Percentiles rank a stretch among this genome's conserved stretches.
Conservation (phyloP, 2,888 invertebrate genomes). For the Melieria omissa region DNA sequence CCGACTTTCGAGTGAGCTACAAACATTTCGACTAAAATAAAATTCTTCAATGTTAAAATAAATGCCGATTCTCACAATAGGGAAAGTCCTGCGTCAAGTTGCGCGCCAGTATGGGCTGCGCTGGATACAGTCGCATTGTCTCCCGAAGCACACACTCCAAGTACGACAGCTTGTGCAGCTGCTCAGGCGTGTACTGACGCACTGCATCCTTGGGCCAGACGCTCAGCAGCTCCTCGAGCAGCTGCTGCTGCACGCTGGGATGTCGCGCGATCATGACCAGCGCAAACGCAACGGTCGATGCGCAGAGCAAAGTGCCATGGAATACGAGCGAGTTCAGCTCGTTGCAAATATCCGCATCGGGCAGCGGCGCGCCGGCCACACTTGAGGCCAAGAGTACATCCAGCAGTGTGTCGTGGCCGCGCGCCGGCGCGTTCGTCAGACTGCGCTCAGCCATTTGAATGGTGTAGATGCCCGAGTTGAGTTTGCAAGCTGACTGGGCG, state of each 20-base stretch:
- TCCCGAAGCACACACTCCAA: slow-evolving; percentile 70
- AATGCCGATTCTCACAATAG: slow-evolving; percentile 46
- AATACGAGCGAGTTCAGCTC: slow-evolving; percentile 50
- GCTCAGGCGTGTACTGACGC: slow-evolving; percentile 4
- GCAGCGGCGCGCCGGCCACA: slow-evolving; percentile 18
- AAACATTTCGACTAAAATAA: background rate
- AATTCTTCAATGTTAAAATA: background rate
- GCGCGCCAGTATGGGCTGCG: slow-evolving; percentile 65
- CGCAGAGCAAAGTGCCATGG: slow-evolving; percentile 47
- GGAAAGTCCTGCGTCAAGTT: slow-evolving; percentile 47
- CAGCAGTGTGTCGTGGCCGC: slow-evolving; percentile 41
- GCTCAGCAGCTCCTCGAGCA: slow-evolving; percentile 12
- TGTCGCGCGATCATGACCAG: slow-evolving; percentile 50
- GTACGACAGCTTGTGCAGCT: slow-evolving; percentile 39
- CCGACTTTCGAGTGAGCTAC: slow-evolving; percentile 48
- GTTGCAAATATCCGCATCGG: slow-evolving; percentile 40
- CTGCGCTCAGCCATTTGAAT: slow-evolving; percentile 18
- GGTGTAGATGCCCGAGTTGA: slow-evolving; percentile 3
- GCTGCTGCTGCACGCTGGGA: slow-evolving; percentile 48
- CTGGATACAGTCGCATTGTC: slow-evolving; percentile 73
- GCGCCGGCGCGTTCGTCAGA: background rate
- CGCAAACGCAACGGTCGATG: slow-evolving; percentile 47
- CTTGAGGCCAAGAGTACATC: slow-evolving; percentile 37
- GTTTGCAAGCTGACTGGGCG: background rate
- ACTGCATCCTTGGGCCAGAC: slow-evolving; percentile 15